A percentile compares a stretch with the other conserved stretches of the same genome.
phyloP scores from a whole-genome alignment of 2,888 invertebrate genomes.

The Notocelia uddmanniana region DNA sequence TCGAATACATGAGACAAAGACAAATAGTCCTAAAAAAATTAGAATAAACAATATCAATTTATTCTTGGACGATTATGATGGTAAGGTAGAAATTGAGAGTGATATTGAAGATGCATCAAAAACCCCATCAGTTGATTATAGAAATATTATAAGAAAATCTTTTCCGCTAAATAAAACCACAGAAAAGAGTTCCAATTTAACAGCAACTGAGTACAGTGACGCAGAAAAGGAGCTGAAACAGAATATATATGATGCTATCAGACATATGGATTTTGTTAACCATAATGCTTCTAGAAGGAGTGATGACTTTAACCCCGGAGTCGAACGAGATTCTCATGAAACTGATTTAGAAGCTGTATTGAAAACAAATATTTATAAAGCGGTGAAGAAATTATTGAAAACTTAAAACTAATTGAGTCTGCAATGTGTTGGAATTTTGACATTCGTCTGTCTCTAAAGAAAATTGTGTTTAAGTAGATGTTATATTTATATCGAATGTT shows the following conservation, averaged over 20 bases:
- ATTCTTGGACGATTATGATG: slow-evolving; percentile 9
- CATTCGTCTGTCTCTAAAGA: background rate
- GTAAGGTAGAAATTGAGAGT: background rate
- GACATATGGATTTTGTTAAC: slow-evolving; percentile 4
- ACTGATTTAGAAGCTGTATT: slow-evolving; percentile 22
- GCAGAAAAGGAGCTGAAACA: slow-evolving; percentile 6
- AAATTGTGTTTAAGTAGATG: background rate
- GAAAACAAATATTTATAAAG: slow-evolving; percentile 17
- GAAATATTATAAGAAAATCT: background rate
- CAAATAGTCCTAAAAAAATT: background rate
- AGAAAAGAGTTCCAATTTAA: background rate
- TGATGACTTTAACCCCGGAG: background rate
- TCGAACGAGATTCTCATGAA: background rate
- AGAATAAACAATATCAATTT: background rate
- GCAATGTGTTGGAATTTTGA: background rate
- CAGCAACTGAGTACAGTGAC: background rate
- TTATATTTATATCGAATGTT: background rate
- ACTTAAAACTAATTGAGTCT: background rate
- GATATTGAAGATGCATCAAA: too few species aligned
- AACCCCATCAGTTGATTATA: background rate
- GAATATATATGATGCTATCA: slow-evolving; percentile 3
- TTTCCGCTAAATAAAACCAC: background rate
- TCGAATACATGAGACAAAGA: too few species aligned
- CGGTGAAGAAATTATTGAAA: slow-evolving; percentile 16
- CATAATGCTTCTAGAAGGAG: slow-evolving; percentile 1